Percentiles rank a stretch among this genome's conserved stretches.
Conservation (phyloP, 2,113 vertebrate species). For the Sphyrna mokarran region DNA sequence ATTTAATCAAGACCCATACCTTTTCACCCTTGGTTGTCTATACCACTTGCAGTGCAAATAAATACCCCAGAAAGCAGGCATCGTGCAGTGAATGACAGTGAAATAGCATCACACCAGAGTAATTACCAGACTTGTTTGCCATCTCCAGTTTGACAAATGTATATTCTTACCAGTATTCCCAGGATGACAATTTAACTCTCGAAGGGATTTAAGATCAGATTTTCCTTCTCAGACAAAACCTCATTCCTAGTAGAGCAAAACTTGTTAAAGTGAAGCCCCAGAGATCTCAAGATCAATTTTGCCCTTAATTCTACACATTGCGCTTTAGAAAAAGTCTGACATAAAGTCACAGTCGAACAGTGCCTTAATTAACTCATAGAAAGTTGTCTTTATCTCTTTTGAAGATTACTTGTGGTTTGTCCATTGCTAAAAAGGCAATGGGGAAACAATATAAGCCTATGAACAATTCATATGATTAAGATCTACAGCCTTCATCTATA, state of each 20-base stretch:
- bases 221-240: background rate
- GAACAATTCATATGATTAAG: background rate
- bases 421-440: background rate
- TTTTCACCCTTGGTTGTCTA: background rate
- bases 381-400: background rate
- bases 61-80: background rate
- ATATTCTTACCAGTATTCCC: background rate
- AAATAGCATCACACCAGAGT: background rate
- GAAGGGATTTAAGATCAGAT: background rate
- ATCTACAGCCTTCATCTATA: background rate
- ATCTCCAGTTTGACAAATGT: background rate
- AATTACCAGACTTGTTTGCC: background rate
- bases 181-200: conserved; percentile 7
- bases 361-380: conserved; percentile 14
- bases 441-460: background rate
- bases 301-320: background rate
- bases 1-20: background rate
- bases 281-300: background rate
- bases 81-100: background rate
- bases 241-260: background rate
- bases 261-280: background rate
- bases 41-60: background rate
- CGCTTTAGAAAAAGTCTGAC: background rate
- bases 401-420: background rate
- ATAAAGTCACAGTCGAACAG: background rate